These are phyloP conservation scores for Pinna nobilis DNA, from an alignment of 1,140 invertebrate species.

Conservation along the genomic window DNA sequence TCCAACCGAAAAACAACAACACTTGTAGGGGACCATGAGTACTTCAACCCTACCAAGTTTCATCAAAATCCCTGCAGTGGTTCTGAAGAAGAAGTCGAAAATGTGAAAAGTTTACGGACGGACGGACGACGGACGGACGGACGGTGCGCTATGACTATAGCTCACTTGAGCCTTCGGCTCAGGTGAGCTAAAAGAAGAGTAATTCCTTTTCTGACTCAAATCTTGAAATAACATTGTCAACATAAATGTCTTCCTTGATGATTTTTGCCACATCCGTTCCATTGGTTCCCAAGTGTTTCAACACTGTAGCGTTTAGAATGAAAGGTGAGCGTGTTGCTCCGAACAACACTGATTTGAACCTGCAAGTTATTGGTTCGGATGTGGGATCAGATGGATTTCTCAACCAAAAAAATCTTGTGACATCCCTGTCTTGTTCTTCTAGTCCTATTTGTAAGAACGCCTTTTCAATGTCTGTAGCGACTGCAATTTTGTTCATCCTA, in stretches of 20 bases:
- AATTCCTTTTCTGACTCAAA: neutral
- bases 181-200: no score
- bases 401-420: conserved; percentile 10
- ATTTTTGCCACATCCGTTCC: neutral
- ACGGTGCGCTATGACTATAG: no score
- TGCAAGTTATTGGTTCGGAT: neutral
- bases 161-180: no score
- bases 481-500: neutral
- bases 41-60: no score
- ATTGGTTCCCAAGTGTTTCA: conserved; percentile 4
- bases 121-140: no score
- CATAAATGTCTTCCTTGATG: conserved; percentile 2
- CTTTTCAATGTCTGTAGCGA: conserved; percentile 22
- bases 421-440: conserved; percentile 1
- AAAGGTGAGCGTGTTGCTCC: conserved; percentile 18
- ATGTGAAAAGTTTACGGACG: no score
- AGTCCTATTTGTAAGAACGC: conserved; percentile 7
- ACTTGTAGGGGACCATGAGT: no score
- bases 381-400: neutral
- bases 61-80: no score
- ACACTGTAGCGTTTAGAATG: conserved; percentile 19
- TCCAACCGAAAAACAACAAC: no score
- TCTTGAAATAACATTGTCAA: conserved; percentile 17
- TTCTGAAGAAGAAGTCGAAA: no score
- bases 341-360: conserved; percentile 21